Percentiles rank a stretch among this genome's conserved stretches.
Evolutionary conservation across 2,113 vertebrate species (phyloP).

Genomic region (Anoura caudifer): DNA sequence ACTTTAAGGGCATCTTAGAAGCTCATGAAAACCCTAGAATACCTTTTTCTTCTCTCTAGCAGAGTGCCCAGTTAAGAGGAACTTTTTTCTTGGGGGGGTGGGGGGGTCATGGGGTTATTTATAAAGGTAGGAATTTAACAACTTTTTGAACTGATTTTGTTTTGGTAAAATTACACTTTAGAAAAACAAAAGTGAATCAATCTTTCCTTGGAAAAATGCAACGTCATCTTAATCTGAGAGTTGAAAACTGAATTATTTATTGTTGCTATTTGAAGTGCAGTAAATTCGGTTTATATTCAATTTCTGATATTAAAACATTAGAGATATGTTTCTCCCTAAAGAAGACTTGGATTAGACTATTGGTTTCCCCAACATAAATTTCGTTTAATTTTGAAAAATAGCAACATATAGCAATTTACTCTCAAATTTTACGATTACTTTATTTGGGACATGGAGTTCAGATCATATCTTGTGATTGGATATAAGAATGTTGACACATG

Average conservation of each 20-base stretch:
- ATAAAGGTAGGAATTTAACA: background rate
- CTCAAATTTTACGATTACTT: background rate
- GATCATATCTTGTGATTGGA: background rate
- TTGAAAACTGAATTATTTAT: background rate
- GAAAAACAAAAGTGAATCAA: background rate
- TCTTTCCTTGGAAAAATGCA: background rate
- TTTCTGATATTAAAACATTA: background rate
- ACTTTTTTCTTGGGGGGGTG: background rate
- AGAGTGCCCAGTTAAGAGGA: background rate
- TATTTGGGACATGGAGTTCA: background rate
- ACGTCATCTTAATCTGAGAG: background rate
- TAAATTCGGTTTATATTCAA: background rate
- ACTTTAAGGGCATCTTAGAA: background rate
- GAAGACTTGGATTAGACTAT: background rate
- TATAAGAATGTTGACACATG: background rate
- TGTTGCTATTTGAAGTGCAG: background rate
- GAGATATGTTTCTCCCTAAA: background rate
- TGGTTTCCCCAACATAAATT: background rate
- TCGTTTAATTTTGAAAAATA: background rate
- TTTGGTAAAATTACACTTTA: background rate
- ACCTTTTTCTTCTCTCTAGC: background rate
- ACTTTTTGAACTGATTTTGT: background rate
- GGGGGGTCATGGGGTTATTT: background rate
- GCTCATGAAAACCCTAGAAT: background rate
- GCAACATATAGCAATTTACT: background rate